phyloP scores from a whole-genome alignment of 2,797 vertebrate genomes.

The Neosilurus mollespiculum region DNA sequence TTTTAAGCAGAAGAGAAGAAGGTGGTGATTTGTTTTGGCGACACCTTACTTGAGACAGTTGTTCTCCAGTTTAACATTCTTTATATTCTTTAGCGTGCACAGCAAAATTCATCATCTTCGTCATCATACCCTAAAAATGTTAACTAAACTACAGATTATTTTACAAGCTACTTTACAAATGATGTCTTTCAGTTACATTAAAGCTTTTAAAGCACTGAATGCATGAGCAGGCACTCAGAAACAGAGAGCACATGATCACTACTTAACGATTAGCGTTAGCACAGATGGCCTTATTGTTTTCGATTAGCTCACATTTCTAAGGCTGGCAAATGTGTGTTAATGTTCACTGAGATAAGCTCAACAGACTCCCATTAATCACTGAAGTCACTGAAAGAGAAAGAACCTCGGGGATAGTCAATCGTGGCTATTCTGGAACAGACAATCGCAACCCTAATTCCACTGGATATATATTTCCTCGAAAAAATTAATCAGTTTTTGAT shows the following conservation, averaged over 20 bases:
- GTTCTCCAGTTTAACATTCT: background rate
- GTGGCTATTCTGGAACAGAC: background rate
- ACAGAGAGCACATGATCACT: constrained; percentile 6
- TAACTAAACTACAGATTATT: constrained; percentile 4
- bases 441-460: background rate
- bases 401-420: background rate
- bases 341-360: constrained; percentile 8
- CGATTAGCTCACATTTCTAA: constrained; percentile 16
- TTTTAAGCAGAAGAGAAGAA: background rate
- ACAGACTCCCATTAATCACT: constrained; percentile 14
- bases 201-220: background rate
- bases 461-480: background rate
- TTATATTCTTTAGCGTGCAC: background rate
- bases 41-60: background rate
- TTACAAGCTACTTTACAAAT: constrained; percentile 11
- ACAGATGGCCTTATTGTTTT: constrained; percentile 23
- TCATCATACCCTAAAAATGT: background rate
- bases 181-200: background rate
- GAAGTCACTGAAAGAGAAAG: constrained; percentile 8
- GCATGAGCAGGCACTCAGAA: background rate
- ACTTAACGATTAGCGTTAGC: constrained; percentile 5
- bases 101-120: background rate
- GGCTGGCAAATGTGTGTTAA: constrained; percentile 11
- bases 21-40: background rate
- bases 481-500: background rate